Evolutionary conservation across 2,797 vertebrate genomes (phyloP), one percentile per base, ranked within the genome.

Genomic region (Premnoplex brunnescens): DNA sequence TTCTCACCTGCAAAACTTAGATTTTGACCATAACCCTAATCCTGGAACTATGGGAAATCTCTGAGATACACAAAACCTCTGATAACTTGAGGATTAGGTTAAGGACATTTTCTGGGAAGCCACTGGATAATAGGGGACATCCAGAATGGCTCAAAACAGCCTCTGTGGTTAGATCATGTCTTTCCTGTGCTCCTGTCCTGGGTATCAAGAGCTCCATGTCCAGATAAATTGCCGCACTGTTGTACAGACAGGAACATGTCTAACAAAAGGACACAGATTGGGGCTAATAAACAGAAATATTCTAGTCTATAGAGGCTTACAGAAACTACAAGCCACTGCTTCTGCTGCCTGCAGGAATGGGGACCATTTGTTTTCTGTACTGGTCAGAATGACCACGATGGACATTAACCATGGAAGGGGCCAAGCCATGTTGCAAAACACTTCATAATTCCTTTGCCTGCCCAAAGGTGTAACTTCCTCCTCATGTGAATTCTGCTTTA

Each of bases 191-290:
- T 73, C 12, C 8, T 19, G 23, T 84, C 37, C 41, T 58, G 18
- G 6, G 5, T 55, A 27, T 18, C 0, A 1, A 6, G 36, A 43
- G 7, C 41, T 87, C 32, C 36, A 3, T 3, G 9, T 27, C 39
- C 48, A 79, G 43, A 24, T 28, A 56, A 63, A 73, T 55, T 36
- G 34, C 7, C 1, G 4, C 6, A 2, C 22, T 56, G 14, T 22
- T 55, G 27, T 28, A 54, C 30, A 81, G 89, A 27, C 23, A 39
- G 24, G 19, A 75, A 48, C 0, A 2, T 1, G 2, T 32, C 28
- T 66, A 46, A 62, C 18, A 52, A 49, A 67, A 32, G 24, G 14
- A 54, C 2, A 2, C 8, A 36, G 13, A 26, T 3, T 55, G 39
- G 20, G 51, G 22, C 30, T 44, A 39, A 72, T 58, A 74, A 85